These are phyloP conservation scores for Bicyclus anynana DNA, from an alignment of 1,140 invertebrate genomes.

Conservation along the genomic window DNA sequence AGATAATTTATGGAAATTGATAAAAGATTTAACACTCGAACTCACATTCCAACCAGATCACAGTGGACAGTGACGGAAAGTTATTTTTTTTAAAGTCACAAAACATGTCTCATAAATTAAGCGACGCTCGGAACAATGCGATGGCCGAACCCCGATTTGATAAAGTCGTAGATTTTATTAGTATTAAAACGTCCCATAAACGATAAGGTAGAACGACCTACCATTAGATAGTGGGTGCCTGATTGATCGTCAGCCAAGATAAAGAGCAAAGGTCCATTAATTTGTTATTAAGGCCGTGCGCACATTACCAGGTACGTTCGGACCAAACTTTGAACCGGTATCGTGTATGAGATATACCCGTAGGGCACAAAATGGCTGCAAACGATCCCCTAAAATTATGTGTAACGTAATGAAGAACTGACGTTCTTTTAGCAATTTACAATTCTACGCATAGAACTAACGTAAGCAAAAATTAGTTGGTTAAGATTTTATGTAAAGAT, in stretches of 20 bases:
- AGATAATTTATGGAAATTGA: background rate
- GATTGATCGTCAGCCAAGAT: constrained; percentile 59
- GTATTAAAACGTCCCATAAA: constrained; percentile 25
- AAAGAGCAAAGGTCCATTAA: constrained; percentile 56
- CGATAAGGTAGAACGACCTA: constrained; percentile 36
- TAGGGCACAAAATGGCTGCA: no score
- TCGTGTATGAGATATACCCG: background rate
- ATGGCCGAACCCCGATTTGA: constrained; percentile 15
- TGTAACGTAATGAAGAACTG: no score
- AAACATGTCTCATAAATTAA: constrained; percentile 14
- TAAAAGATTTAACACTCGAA: constrained; percentile 4
- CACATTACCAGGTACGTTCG: background rate
- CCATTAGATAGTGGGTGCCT: constrained; percentile 42
- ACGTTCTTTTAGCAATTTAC: no score
- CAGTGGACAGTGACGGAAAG: background rate
- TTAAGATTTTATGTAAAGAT: no score
- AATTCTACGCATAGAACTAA: no score
- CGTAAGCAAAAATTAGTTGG: no score
- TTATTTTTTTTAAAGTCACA: constrained; percentile 10
- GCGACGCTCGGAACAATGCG: constrained; percentile 16
- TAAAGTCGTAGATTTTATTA: constrained; percentile 27
- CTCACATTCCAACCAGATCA: constrained; percentile 4
- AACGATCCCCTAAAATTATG: no score
- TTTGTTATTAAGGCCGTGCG: constrained; percentile 48
- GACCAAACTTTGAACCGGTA: background rate